Evolutionary conservation across 2,888 invertebrate genomes (phyloP).

Genomic region (Dolomedes plantarius): DNA sequence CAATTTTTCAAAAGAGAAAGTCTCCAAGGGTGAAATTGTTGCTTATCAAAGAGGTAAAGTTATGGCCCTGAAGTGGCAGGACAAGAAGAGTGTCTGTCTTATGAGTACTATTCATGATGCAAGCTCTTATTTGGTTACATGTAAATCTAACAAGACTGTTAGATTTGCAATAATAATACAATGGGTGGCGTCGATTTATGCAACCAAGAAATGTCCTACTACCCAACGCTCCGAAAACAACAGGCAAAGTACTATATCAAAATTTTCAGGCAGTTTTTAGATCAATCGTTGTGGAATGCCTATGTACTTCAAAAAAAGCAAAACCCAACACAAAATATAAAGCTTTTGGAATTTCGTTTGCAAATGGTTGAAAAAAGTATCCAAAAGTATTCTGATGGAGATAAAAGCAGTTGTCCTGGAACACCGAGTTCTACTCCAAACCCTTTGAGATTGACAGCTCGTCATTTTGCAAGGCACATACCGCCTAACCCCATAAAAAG

Average conservation of each 20-base stretch:
- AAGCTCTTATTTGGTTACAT: slow-evolving; percentile 25
- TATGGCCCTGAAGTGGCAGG: too few relatives aligned
- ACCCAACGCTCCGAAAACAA: slow-evolving; percentile 23
- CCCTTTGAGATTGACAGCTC: too few relatives aligned
- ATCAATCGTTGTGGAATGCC: slow-evolving; percentile 45
- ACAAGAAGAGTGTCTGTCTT: slow-evolving; percentile 45
- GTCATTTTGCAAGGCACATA: background rate
- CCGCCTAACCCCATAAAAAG: slow-evolving; percentile 13
- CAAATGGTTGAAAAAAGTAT: too few relatives aligned
- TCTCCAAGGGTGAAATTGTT: slow-evolving; percentile 51
- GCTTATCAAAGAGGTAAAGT: too few relatives aligned
- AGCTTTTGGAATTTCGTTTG: too few relatives aligned
- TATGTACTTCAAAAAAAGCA: too few relatives aligned
- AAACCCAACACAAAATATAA: too few relatives aligned
- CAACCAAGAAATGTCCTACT: too few relatives aligned
- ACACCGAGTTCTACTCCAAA: background rate
- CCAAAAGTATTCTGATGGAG: too few relatives aligned
- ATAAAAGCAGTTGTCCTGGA: too few relatives aligned
- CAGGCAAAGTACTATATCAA: slow-evolving; percentile 37
- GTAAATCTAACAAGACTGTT: background rate
- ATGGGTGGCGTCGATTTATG: too few relatives aligned
- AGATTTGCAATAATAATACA: slow-evolving; percentile 40
- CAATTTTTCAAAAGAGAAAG: slow-evolving; percentile 29
- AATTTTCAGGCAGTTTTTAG: slow-evolving; percentile 24
- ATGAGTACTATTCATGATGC: slow-evolving; percentile 23